Conservation (phyloP, 2,888 invertebrate genomes). For the Steinernema carpocapsae region DNA sequence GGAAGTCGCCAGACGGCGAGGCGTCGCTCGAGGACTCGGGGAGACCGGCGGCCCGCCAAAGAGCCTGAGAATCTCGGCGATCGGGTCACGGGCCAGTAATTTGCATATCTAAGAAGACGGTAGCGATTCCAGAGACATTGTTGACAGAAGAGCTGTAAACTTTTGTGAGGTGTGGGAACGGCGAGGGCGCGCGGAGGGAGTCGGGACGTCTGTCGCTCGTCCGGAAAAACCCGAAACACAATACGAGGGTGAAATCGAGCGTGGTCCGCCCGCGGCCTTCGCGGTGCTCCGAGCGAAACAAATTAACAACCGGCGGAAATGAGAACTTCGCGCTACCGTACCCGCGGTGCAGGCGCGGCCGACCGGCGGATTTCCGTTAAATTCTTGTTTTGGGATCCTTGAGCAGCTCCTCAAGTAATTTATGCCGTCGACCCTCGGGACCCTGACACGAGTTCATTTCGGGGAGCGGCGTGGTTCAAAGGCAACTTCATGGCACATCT, state of each 20-base stretch:
- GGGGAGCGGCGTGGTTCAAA: slow-evolving; percentile 2
- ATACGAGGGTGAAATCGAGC: slow-evolving; percentile 31
- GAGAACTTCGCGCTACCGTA: slow-evolving; percentile 29
- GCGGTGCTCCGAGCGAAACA: slow-evolving; percentile 29
- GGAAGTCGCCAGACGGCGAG: not conserved
- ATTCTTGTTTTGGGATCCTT: not conserved
- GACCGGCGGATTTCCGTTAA: not conserved
- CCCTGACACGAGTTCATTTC: not conserved
- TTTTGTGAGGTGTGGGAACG: not conserved
- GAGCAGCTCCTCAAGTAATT: not conserved
- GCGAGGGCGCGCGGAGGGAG: not conserved
- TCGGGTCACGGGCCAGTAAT: not conserved
- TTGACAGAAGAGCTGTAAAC: slow-evolving; percentile 19
- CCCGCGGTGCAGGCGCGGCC: no score
- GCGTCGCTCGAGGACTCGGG: not conserved
- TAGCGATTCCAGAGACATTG: not conserved
- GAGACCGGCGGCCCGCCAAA: not conserved
- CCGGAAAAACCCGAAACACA: slow-evolving; percentile 24
- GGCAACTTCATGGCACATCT: not conserved
- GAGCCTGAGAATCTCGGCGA: no score
- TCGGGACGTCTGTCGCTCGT: slow-evolving; percentile 1
- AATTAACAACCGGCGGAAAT: slow-evolving; percentile 33
- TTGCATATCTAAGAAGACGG: slow-evolving; percentile 11
- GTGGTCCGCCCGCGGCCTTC: slow-evolving; percentile 28
- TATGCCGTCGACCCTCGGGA: not conserved